Conservation (phyloP, 2,888 invertebrate genomes). For the Patella caerulea region DNA sequence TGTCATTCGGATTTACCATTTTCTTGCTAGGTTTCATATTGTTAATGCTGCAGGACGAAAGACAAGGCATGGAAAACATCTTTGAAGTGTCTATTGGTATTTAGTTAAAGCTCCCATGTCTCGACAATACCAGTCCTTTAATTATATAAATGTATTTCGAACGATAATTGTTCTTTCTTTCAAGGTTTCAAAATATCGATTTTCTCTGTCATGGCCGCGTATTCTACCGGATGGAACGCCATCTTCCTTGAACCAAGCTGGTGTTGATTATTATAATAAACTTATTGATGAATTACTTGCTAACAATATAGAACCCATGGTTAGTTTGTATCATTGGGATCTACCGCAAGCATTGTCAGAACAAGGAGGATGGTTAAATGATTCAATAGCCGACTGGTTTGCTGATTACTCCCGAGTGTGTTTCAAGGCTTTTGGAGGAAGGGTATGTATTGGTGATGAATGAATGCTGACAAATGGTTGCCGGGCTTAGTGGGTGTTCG, state of each 20-base stretch:
- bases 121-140: no score
- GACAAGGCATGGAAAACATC: no score
- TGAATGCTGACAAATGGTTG: no score
- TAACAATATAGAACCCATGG: conserved; percentile 75
- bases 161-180: conserved; percentile 12
- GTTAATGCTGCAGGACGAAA: no score
- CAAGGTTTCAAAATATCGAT: conserved; percentile 65
- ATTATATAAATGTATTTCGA: no score
- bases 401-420: conserved; percentile 63
- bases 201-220: conserved; percentile 80
- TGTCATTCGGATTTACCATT: no score
- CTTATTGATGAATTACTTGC: conserved; percentile 80
- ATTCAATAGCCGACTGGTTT: conserved; percentile 56
- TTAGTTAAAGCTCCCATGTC: no score
- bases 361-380: conserved; percentile 68
- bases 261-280: conserved; percentile 82
- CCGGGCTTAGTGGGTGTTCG: no score
- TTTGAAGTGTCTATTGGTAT: no score
- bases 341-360: conserved; percentile 67
- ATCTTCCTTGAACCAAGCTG: conserved; percentile 73
- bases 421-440: conserved; percentile 64
- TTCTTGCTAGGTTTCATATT: no score
- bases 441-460: conserved; percentile 39
- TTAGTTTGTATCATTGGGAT: conserved; percentile 74
- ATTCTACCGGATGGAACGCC: conserved; percentile 78